Evolutionary conservation across 2,113 vertebrate species (phyloP).

Genomic region (Otolemur garnettii): DNA sequence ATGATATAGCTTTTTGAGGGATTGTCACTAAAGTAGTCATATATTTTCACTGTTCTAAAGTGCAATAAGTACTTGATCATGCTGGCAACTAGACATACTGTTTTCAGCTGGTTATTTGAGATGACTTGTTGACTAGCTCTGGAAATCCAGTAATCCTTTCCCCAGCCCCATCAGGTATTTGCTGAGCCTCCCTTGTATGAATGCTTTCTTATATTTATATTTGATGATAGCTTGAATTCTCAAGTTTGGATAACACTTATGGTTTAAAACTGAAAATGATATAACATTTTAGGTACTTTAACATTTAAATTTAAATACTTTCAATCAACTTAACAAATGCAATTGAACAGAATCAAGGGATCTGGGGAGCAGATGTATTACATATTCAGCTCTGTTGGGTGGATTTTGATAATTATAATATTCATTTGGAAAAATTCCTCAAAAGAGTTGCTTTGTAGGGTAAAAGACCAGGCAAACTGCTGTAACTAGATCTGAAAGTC

Average conservation of each 20-base stretch:
- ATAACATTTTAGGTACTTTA: not conserved
- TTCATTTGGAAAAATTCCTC: slow-evolving; percentile 39
- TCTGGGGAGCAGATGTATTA: slow-evolving; percentile 35
- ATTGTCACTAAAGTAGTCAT: not conserved
- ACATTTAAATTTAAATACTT: slow-evolving; percentile 11
- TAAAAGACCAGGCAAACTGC: not conserved
- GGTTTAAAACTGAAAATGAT: slow-evolving; percentile 37
- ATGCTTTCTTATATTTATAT: slow-evolving; percentile 23
- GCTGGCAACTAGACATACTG: not conserved
- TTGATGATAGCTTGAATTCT: slow-evolving; percentile 36
- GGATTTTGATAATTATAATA: slow-evolving; percentile 17
- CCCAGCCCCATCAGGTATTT: not conserved
- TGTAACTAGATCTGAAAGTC: not conserved
- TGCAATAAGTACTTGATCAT: not conserved
- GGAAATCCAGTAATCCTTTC: not conserved
- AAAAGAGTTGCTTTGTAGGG: not conserved
- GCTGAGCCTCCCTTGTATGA: not conserved
- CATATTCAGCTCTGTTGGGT: slow-evolving; percentile 57
- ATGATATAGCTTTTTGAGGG: not conserved
- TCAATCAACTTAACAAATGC: not conserved
- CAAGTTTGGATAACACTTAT: not conserved
- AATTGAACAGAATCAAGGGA: not conserved
- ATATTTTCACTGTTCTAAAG: slow-evolving; percentile 43
- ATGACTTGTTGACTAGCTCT: not conserved
- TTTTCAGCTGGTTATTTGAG: not conserved